phyloP scores from a whole-genome alignment of 2,888 invertebrate genomes.

The Liodrosophila aerea region DNA sequence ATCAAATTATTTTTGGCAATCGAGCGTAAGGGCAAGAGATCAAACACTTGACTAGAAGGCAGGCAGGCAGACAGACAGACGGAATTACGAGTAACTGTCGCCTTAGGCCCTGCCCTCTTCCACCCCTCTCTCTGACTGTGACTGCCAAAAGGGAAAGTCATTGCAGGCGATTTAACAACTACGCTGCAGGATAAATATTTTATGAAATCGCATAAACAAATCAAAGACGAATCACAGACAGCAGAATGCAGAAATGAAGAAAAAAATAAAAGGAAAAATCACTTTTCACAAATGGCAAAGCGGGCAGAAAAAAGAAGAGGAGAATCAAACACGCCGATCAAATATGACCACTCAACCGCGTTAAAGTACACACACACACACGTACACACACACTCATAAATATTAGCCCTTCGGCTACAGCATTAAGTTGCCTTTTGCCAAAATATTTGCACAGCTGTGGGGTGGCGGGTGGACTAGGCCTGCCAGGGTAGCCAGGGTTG shows the following conservation, averaged over 20 bases:
- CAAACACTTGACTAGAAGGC: conserved; percentile 49
- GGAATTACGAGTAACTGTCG: conserved; percentile 31
- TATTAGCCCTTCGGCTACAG: conserved; percentile 64
- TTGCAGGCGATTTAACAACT: conserved; percentile 81
- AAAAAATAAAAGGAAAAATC: conserved; percentile 45
- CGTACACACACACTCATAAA: conserved; percentile 33
- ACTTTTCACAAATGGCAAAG: conserved; percentile 42
- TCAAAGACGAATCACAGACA: conserved; percentile 74
- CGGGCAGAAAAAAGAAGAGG: conserved; percentile 17
- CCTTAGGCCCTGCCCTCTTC: conserved; percentile 5
- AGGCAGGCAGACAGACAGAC: conserved; percentile 27
- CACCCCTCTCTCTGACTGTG: neutral
- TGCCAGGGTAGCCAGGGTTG: neutral
- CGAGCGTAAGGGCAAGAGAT: conserved; percentile 70
- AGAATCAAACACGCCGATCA: conserved; percentile 70
- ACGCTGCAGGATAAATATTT: conserved; percentile 79
- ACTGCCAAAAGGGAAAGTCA: conserved; percentile 68
- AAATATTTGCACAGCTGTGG: conserved; percentile 68
- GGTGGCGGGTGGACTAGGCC: neutral
- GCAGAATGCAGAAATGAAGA: conserved; percentile 13
- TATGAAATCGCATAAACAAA: conserved; percentile 79
- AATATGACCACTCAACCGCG: conserved; percentile 78
- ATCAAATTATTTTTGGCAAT: conserved; percentile 79
- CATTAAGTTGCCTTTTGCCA: conserved; percentile 56
- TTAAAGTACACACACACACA: conserved; percentile 32